A percentile compares a stretch with the other conserved stretches of the same genome.
These are phyloP conservation scores for Athalia rosae DNA, from an alignment of 2,888 invertebrate species.

Conservation along the genomic window DNA sequence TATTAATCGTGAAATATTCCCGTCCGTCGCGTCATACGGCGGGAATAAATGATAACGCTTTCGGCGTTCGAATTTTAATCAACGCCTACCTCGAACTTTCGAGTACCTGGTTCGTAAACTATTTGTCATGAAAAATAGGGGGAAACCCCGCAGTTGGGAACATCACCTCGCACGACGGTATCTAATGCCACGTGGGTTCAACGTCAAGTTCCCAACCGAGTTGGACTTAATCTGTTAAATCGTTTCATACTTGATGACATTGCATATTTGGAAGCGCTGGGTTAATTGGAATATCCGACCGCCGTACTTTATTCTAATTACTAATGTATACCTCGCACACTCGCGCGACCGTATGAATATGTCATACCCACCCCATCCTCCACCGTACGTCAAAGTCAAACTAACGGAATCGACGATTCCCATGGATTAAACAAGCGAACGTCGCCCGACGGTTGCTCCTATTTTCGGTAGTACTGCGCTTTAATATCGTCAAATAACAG, in stretches of 20 bases:
- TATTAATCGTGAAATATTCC: constrained; percentile 26
- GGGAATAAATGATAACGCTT: constrained; percentile 28
- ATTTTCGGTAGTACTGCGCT: no score
- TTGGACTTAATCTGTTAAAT: constrained; percentile 1
- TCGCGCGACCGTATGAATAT: constrained; percentile 12
- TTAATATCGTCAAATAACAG: no score
- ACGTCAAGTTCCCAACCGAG: background rate
- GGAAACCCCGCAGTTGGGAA: background rate
- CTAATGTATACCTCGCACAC: background rate
- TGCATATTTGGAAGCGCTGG: constrained; percentile 9
- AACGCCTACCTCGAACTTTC: constrained; percentile 5
- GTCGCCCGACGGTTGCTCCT: no score
- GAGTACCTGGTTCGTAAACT: constrained; percentile 11
- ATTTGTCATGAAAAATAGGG: background rate
- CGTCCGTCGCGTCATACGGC: constrained; percentile 4
- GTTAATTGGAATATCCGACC: constrained; percentile 16
- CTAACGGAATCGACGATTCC: no score
- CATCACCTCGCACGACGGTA: background rate
- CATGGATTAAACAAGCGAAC: no score
- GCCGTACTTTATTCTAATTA: constrained; percentile 22
- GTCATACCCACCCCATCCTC: background rate
- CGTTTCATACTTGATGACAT: constrained; percentile 11
- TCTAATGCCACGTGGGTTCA: background rate
- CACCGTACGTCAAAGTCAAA: no score
- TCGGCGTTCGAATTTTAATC: constrained; percentile 32